Conservation (phyloP, 1,140 invertebrate species). For the Zeugodacus cucurbitae region DNA sequence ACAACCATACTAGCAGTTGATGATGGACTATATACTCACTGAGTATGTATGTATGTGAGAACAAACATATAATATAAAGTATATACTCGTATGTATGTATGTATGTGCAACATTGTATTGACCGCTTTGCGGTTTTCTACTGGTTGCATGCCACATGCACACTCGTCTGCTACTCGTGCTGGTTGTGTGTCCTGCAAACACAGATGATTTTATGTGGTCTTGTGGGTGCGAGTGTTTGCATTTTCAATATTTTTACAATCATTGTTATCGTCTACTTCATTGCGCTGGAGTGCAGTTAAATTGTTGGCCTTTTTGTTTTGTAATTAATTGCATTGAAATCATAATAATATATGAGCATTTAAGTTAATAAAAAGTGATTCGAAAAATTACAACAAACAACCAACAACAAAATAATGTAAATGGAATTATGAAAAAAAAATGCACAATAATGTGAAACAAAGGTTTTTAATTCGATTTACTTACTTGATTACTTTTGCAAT, state of each 20-base stretch:
- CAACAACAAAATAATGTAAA: not conserved
- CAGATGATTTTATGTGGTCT: not conserved
- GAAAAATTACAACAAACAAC: not conserved
- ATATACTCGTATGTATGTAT: not conserved
- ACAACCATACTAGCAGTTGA: too few species aligned
- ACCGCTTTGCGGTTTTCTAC: not conserved
- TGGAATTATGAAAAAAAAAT: not conserved
- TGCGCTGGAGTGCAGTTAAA: constrained; percentile 1
- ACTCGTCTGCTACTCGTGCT: not conserved
- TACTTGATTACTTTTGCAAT: not conserved
- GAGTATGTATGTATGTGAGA: too few species aligned
- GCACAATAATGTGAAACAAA: not conserved
- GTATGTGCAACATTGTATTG: not conserved
- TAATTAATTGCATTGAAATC: constrained; percentile 22
- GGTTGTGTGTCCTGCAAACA: not conserved
- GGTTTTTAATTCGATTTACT: not conserved
- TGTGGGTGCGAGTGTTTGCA: not conserved
- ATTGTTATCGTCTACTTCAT: not conserved
- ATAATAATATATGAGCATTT: not conserved
- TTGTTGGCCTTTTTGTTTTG: constrained; percentile 15
- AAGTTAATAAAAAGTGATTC: not conserved
- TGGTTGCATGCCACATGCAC: not conserved
- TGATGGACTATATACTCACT: too few species aligned
- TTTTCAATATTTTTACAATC: not conserved
- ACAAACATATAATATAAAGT: too few species aligned